Conservation (phyloP, 2,797 vertebrate genomes). For the Molossus molossus region DNA sequence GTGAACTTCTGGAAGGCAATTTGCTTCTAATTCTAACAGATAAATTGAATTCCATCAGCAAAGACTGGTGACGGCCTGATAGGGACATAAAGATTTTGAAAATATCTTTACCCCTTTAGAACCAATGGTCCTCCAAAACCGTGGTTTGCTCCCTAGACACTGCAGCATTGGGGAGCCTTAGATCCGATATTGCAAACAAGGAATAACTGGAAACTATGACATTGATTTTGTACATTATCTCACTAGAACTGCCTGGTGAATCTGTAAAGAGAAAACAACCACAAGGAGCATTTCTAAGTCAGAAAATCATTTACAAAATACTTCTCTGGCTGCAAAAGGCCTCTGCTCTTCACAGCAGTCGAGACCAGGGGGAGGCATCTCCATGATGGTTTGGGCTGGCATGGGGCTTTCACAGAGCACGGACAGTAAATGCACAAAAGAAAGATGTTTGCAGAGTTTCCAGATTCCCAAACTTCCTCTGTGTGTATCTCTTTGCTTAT, state of each 20-base stretch:
- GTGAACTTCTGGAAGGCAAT: not conserved
- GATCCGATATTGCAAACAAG: not conserved
- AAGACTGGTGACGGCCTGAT: not conserved
- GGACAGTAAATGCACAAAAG: not conserved
- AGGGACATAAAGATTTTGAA: not conserved
- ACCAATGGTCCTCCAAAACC: not conserved
- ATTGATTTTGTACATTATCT: not conserved
- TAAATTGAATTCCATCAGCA: conserved; percentile 22
- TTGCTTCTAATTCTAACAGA: conserved; percentile 43
- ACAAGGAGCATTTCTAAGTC: not conserved
- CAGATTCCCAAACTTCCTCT: not conserved
- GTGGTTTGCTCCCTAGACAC: not conserved
- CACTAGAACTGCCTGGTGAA: not conserved
- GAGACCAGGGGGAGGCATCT: not conserved
- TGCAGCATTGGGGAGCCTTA: not conserved
- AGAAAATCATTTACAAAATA: conserved; percentile 56
- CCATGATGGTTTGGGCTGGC: not conserved
- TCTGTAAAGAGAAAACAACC: not conserved
- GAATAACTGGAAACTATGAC: not conserved
- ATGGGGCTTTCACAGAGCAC: not conserved
- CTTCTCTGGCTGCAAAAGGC: not conserved
- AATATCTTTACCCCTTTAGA: not conserved
- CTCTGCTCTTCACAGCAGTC: not conserved
- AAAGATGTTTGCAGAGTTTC: not conserved
- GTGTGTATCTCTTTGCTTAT: not conserved